These are phyloP conservation scores for Bombus turneri DNA, from an alignment of 1,140 invertebrate genomes.

Conservation along the genomic window DNA sequence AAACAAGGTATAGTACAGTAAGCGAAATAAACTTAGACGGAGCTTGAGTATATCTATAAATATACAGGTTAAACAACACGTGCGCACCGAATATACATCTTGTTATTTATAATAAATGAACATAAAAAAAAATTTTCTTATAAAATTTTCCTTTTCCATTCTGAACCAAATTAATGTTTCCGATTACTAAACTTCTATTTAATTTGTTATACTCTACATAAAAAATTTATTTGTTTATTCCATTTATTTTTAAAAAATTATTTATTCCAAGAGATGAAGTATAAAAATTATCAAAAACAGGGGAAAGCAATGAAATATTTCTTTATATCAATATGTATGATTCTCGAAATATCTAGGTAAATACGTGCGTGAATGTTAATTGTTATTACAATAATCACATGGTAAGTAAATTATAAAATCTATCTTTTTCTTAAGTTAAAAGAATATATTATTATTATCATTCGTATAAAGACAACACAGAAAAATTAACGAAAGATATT, in stretches of 20 bases:
- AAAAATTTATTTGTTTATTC: background rate
- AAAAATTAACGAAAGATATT: background rate
- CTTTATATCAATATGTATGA: too few relatives aligned
- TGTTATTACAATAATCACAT: background rate
- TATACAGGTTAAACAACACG: conserved; percentile 76
- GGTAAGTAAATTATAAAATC: background rate
- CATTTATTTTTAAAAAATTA: background rate
- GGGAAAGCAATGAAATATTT: too few relatives aligned
- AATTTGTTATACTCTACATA: background rate
- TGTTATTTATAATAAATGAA: conserved; percentile 82
- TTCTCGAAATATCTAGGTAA: too few relatives aligned
- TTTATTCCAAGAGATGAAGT: background rate
- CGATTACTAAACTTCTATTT: background rate
- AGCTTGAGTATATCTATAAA: conserved; percentile 77
- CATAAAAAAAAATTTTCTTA: conserved; percentile 47
- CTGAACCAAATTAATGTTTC: too few relatives aligned
- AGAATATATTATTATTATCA: background rate
- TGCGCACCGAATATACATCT: conserved; percentile 81
- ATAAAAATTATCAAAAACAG: too few relatives aligned
- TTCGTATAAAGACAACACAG: background rate
- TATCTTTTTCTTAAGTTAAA: background rate
- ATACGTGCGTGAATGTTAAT: too few relatives aligned
- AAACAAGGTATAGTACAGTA: conserved; percentile 69
- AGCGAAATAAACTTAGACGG: conserved; percentile 72
- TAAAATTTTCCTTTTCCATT: background rate